Percentiles rank a stretch among this genome's conserved stretches.
phyloP scores from a whole-genome alignment of 2,797 vertebrate genomes.

The Philypnodon macrostomus region DNA sequence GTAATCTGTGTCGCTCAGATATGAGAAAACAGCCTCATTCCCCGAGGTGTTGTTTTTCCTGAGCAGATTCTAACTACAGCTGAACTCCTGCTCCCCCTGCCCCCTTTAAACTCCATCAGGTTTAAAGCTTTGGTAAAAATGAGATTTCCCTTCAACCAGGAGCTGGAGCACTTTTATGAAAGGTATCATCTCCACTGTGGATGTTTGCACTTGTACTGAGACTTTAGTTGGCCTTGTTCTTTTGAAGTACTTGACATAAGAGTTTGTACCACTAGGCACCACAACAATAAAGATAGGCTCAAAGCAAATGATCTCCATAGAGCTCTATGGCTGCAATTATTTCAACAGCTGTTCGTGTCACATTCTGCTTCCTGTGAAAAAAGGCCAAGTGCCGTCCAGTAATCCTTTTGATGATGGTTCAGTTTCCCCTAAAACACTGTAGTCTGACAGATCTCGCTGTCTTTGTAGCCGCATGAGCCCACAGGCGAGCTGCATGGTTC shows the following conservation, averaged over 20 bases:
- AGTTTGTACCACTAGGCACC: constrained; percentile 16
- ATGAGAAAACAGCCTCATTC: constrained; percentile 50
- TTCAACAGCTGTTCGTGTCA: constrained; percentile 20
- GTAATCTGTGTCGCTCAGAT: constrained; percentile 63
- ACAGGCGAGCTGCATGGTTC: constrained; percentile 14
- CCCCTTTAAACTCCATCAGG: constrained; percentile 35
- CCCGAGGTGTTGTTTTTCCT: constrained; percentile 41
- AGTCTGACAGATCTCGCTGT: constrained; percentile 23
- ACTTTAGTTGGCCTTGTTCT: constrained; percentile 10
- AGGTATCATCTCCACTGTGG: constrained; percentile 11
- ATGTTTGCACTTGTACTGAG: constrained; percentile 9
- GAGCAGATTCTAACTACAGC: constrained; percentile 43
- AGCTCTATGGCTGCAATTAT: constrained; percentile 25
- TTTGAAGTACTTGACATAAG: constrained; percentile 6
- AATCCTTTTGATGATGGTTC: constrained; percentile 10
- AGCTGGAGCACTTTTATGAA: constrained; percentile 18
- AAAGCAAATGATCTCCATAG: constrained; percentile 23
- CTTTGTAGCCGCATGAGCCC: constrained; percentile 6
- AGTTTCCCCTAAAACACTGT: constrained; percentile 29
- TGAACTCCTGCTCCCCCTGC: constrained; percentile 27
- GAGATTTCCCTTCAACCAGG: constrained; percentile 10
- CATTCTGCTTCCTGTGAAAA: constrained; percentile 19
- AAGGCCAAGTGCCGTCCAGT: constrained; percentile 8
- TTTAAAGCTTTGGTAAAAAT: constrained; percentile 40
- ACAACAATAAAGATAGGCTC: constrained; percentile 23